Percentiles rank a stretch among this genome's conserved stretches.
Evolutionary conservation across 2,797 vertebrate species (phyloP).

Genomic region (Coendou prehensilis): DNA sequence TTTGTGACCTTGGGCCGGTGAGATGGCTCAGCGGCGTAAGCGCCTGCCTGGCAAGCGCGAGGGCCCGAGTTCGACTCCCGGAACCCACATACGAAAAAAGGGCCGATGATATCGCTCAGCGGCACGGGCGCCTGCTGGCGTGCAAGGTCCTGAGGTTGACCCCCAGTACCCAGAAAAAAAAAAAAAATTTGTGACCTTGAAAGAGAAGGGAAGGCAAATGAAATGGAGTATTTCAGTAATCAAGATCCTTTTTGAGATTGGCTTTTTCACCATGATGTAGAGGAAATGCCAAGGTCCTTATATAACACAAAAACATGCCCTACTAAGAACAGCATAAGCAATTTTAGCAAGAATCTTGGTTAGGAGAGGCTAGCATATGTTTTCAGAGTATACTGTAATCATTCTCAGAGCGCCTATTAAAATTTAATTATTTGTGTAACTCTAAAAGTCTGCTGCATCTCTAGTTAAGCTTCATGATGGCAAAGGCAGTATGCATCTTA

Average conservation of each 20-base stretch:
- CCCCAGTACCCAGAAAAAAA: no score
- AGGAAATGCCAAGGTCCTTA: background rate
- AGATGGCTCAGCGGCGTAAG: no score
- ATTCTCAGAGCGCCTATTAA: constrained; percentile 37
- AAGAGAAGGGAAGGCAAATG: constrained; percentile 6
- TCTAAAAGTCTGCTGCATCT: constrained; percentile 10
- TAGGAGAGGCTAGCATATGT: background rate
- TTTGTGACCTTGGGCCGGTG: background rate
- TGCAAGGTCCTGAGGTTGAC: no score
- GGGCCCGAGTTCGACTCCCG: no score
- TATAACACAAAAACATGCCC: background rate
- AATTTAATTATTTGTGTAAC: constrained; percentile 9
- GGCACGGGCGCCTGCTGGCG: no score
- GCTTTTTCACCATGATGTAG: background rate
- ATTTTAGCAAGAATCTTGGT: constrained; percentile 6
- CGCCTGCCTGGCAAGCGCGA: no score
- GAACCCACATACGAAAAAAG: no score
- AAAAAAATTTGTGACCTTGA: background rate
- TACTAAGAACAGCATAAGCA: background rate
- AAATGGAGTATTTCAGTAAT: constrained; percentile 16
- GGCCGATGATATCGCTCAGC: no score
- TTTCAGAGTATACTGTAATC: constrained; percentile 20
- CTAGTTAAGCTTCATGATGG: background rate
- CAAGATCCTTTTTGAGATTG: background rate
- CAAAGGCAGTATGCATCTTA: background rate